Conservation (phyloP, 2,888 invertebrate species). For the Diloba caeruleocephala region DNA sequence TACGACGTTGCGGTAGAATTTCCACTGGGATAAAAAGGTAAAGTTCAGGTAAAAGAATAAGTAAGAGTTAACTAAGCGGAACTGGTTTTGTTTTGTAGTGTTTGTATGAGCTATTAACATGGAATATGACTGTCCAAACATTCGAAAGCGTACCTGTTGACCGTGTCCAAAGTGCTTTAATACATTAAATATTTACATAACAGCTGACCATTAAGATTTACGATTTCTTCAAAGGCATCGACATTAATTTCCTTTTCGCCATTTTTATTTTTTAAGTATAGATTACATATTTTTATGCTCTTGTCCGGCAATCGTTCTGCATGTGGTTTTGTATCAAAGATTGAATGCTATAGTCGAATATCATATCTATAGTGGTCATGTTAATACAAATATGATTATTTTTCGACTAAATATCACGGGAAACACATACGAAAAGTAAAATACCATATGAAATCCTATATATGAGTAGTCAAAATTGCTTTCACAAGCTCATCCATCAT, state of each 20-base stretch:
- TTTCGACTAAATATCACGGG: no score
- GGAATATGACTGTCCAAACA: conserved; percentile 44
- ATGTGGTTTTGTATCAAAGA: no score
- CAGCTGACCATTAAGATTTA: conserved; percentile 38
- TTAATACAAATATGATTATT: no score
- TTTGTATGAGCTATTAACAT: conserved; percentile 41
- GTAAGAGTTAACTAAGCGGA: conserved; percentile 12
- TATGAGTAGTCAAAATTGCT: no score
- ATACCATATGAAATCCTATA: no score
- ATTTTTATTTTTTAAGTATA: conserved; percentile 8
- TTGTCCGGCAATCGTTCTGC: no score
- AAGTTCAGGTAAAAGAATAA: conserved; percentile 16
- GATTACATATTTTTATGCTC: conserved; percentile 14
- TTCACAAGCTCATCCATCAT: no score
- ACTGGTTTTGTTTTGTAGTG: conserved; percentile 21
- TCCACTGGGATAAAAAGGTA: no score
- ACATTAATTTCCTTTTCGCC: conserved; percentile 11
- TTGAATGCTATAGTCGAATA: no score
- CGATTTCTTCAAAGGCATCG: conserved; percentile 31
- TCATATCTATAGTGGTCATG: no score
- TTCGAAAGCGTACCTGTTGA: conserved; percentile 55
- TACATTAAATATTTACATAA: conserved; percentile 57
- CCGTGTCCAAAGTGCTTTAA: conserved; percentile 40
- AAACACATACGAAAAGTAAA: no score
- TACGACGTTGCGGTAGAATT: no score